Percentiles rank a stretch among this genome's conserved stretches.
phyloP scores from a whole-genome alignment of 2,888 invertebrate genomes.

The Liodrosophila aerea region DNA sequence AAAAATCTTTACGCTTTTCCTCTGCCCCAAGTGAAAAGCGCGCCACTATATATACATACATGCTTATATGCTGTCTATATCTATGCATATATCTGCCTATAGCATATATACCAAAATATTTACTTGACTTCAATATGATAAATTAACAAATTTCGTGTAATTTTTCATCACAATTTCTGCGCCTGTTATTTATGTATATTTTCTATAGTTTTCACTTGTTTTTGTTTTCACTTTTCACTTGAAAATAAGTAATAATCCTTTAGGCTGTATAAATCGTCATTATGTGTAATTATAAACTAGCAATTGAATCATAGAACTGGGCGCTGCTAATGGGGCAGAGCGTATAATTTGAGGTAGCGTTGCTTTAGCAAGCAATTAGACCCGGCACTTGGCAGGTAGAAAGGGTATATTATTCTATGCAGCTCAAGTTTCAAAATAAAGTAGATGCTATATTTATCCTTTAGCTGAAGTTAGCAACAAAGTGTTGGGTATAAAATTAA shows the following conservation, averaged over 20 bases:
- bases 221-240: constrained; percentile 1
- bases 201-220: constrained; percentile 7
- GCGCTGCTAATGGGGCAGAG: constrained; percentile 52
- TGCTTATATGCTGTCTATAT: constrained; percentile 18
- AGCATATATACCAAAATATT: constrained; percentile 27
- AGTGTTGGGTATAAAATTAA: too few relatives aligned
- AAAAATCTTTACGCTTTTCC: constrained; percentile 22
- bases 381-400: background rate
- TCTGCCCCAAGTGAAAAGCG: constrained; percentile 63
- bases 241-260: background rate
- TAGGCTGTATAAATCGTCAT: background rate
- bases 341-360: constrained; percentile 46
- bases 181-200: too few relatives aligned
- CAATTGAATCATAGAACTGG: constrained; percentile 40
- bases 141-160: constrained; percentile 51
- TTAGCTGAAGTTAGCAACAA: too few relatives aligned
- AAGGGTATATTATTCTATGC: background rate
- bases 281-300: constrained; percentile 17
- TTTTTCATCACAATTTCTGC: constrained; percentile 57
- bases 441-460: too few relatives aligned
- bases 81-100: constrained; percentile 8
- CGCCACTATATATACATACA: constrained; percentile 39
- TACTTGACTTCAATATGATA: constrained; percentile 48
- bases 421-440: background rate
- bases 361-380: constrained; percentile 23